phyloP scores from a whole-genome alignment of 1,140 invertebrate species.

The Platyura marginata region DNA sequence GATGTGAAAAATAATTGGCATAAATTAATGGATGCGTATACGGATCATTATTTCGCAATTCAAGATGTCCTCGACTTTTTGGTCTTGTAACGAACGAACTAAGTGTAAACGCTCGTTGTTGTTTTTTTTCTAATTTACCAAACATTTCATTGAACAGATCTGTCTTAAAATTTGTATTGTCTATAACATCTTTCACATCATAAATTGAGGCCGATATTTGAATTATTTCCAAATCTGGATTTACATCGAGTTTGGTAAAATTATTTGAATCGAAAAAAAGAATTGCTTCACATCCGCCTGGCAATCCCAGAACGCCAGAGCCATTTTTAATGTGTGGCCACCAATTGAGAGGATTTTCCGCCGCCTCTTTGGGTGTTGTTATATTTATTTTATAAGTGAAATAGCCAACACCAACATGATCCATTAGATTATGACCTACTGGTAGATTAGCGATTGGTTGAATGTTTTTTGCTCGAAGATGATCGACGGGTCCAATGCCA shows the following conservation, averaged over 20 bases:
- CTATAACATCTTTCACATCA: conserved; percentile 27
- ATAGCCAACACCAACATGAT: conserved; percentile 54
- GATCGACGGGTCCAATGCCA: conserved; percentile 53
- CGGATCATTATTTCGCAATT: conserved; percentile 58
- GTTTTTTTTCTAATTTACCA: conserved; percentile 25
- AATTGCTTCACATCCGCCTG: conserved; percentile 67
- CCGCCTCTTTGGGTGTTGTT: conserved; percentile 19
- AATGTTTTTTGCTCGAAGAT: conserved; percentile 41
- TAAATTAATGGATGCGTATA: conserved; percentile 68
- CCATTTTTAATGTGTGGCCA: conserved; percentile 31
- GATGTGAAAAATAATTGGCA: conserved; percentile 75
- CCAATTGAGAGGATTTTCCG: conserved; percentile 33
- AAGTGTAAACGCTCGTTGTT: conserved; percentile 35
- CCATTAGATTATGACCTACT: conserved; percentile 64
- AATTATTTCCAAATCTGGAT: conserved; percentile 57
- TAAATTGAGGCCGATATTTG: conserved; percentile 36
- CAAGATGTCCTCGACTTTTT: conserved; percentile 62
- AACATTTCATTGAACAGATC: conserved; percentile 32
- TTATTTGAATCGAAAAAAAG: conserved; percentile 53
- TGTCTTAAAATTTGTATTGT: conserved; percentile 35
- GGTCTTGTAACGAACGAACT: conserved; percentile 75
- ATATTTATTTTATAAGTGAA: conserved; percentile 41
- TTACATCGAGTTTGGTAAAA: conserved; percentile 36
- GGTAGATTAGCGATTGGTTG: conserved; percentile 44
- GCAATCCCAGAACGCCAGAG: conserved; percentile 52